Conservation (phyloP, 2,888 invertebrate genomes). For the Yponomeuta cagnagella region DNA sequence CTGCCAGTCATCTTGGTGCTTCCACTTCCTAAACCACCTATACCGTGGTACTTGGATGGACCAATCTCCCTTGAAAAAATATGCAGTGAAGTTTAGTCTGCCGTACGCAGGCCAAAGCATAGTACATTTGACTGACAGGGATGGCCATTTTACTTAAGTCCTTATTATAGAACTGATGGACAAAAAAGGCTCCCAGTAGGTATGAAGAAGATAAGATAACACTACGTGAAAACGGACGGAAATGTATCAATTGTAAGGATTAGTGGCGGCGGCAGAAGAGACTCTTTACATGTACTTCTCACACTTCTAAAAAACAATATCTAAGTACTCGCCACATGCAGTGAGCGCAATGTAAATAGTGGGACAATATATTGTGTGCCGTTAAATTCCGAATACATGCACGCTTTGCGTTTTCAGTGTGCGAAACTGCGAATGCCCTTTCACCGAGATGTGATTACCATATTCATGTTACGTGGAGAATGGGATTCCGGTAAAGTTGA, state of each 20-base stretch:
- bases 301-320: not conserved
- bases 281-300: not conserved
- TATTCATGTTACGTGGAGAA: not conserved
- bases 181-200: too few species aligned
- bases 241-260: too few species aligned
- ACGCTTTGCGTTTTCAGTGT: not conserved
- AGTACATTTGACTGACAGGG: too few species aligned
- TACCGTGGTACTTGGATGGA: too few species aligned
- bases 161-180: too few species aligned
- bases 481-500: not conserved
- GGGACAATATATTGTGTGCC: not conserved
- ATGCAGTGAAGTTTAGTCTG: too few species aligned
- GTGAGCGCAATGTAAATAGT: not conserved
- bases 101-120: too few species aligned
- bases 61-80: too few species aligned
- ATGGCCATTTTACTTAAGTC: too few species aligned
- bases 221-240: too few species aligned
- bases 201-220: too few species aligned
- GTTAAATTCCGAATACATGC: slow-evolving; percentile 8
- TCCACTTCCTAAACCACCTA: not conserved
- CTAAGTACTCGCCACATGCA: not conserved
- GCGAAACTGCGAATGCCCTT: not conserved
- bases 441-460: not conserved
- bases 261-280: too few species aligned
- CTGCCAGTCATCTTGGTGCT: not conserved